Conservation (phyloP, 1,140 invertebrate species). For the Zaprionus kolodkinae region DNA sequence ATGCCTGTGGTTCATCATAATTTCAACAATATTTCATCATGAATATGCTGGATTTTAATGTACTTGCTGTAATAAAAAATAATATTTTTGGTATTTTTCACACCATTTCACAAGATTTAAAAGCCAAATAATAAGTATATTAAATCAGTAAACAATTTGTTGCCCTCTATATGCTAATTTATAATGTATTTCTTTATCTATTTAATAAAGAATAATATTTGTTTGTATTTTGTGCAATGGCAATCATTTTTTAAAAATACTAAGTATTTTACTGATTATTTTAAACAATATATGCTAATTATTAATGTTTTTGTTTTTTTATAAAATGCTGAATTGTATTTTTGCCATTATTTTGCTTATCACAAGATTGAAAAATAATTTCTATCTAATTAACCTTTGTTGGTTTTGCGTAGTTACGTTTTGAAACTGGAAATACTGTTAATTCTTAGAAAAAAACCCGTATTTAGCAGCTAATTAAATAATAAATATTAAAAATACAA, state of each 20-base stretch:
- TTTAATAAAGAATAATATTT: too few species aligned
- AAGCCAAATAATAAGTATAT: too few species aligned
- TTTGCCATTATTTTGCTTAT: background rate
- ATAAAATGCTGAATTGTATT: conserved; percentile 11
- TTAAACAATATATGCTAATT: too few species aligned
- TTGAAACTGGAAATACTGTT: background rate
- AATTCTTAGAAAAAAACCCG: background rate
- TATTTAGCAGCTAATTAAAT: background rate
- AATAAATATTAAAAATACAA: background rate
- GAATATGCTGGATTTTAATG: conserved; percentile 18
- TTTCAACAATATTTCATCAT: conserved; percentile 8
- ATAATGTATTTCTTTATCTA: too few species aligned
- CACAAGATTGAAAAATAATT: background rate
- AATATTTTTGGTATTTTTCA: conserved; percentile 13
- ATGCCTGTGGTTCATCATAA: conserved; percentile 19
- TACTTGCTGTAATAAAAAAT: conserved; percentile 9
- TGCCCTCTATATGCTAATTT: conserved; percentile 1
- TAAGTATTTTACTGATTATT: too few species aligned
- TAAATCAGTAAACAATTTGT: background rate
- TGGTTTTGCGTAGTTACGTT: background rate
- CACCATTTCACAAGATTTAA: background rate
- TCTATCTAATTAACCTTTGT: background rate
- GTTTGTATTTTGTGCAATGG: too few species aligned
- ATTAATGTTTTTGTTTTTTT: conserved; percentile 9
- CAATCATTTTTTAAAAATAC: too few species aligned